Percentiles rank a stretch among this genome's conserved stretches.
Conservation (phyloP, 92 coral and sea anemone genomes). For the Porites cylindrica region DNA sequence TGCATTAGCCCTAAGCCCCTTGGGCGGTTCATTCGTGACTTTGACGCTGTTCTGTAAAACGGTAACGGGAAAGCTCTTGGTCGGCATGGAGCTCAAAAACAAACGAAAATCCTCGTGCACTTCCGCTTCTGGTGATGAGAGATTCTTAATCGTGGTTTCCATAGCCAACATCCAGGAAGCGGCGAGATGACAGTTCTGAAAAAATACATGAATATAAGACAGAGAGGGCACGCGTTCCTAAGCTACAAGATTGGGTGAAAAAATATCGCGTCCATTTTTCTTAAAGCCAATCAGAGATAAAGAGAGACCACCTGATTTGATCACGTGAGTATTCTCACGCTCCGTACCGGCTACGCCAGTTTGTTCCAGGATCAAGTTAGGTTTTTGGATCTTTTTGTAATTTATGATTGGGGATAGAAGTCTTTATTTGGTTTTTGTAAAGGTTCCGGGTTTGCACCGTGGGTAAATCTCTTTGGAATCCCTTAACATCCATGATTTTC, state of each 20-base stretch:
- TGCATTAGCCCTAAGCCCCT: slow-evolving; percentile 96
- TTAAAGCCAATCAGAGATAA: too few relatives aligned
- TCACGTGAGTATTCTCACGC: too few relatives aligned
- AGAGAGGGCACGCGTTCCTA: too few relatives aligned
- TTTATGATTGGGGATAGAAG: too few relatives aligned
- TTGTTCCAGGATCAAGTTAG: too few relatives aligned
- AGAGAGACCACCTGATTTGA: too few relatives aligned
- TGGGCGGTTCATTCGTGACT: slow-evolving; percentile 99
- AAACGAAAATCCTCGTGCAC: slow-evolving; percentile 98
- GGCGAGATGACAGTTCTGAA: slow-evolving; percentile 95
- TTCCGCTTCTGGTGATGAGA: slow-evolving; percentile 89
- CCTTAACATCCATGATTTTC: too few relatives aligned
- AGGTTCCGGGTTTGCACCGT: too few relatives aligned
- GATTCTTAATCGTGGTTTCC: slow-evolving; percentile 89
- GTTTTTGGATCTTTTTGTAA: too few relatives aligned
- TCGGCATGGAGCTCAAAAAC: slow-evolving; percentile 99
- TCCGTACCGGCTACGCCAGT: too few relatives aligned
- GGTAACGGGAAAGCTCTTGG: slow-evolving; percentile 94
- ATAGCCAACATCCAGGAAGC: slow-evolving; percentile 99
- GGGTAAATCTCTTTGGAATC: too few relatives aligned
- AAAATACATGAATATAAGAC: background rate
- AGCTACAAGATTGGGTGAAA: background rate
- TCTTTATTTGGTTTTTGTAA: too few relatives aligned
- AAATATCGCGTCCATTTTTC: background rate
- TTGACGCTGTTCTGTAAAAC: slow-evolving; percentile 99